Conservation (phyloP, 2,113 vertebrate genomes). For the Alligator sinensis region DNA sequence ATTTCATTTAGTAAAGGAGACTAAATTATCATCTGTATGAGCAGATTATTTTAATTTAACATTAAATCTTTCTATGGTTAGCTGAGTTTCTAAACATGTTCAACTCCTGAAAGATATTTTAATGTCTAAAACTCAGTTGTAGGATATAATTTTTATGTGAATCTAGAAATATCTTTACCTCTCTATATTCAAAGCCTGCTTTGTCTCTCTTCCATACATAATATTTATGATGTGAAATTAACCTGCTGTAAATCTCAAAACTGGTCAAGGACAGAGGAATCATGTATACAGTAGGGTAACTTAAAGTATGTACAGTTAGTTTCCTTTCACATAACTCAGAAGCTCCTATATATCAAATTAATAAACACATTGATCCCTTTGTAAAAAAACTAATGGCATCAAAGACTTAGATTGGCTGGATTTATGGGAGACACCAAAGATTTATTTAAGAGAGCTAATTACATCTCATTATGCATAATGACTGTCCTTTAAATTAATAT, state of each 20-base stretch:
- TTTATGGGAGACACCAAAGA: conserved; percentile 23
- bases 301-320: not conserved
- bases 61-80: not conserved
- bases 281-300: not conserved
- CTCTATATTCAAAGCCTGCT: not conserved
- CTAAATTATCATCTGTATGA: not conserved
- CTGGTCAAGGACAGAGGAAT: conserved; percentile 15
- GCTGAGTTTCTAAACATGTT: not conserved
- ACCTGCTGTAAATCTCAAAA: not conserved
- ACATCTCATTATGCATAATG: conserved; percentile 39
- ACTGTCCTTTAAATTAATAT: conserved; percentile 33
- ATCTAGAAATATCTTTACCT: not conserved
- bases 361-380: conserved; percentile 26
- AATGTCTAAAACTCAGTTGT: not conserved
- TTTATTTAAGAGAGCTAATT: conserved; percentile 57
- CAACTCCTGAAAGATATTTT: not conserved
- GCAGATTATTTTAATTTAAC: conserved; percentile 3
- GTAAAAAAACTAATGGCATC: not conserved
- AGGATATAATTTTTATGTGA: not conserved
- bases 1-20: conserved; percentile 29
- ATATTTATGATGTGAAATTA: not conserved
- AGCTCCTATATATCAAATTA: conserved; percentile 3
- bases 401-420: conserved; percentile 11
- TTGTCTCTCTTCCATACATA: not conserved
- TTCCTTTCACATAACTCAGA: conserved; percentile 37